Base-by-base conservation (phyloP, 2,888 invertebrate species). In the Cheiracanthium punctorium region DNA sequence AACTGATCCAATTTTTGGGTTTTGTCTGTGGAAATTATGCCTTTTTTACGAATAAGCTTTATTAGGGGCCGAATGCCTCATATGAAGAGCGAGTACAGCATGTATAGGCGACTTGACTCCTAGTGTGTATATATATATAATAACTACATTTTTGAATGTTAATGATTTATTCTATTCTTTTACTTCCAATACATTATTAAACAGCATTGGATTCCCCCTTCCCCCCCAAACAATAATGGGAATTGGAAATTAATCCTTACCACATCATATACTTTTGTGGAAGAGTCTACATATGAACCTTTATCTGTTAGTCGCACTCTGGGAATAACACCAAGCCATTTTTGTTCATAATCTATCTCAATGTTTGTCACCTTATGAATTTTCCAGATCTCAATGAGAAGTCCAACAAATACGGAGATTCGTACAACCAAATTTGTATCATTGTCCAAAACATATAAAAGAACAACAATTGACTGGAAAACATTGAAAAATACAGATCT, bases 321-420 rank as follows among this genome's bases (percentile, higher is more conserved):
- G 28, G 99, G 99, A 87, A 98, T 92, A 4, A 96, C 81, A 4
- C 97, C 97, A 84, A 97, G 92, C 82, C 96, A 91, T 89, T 94
- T 94, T 32, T 95, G 93, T 90, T 96, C 95, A 89, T 95, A 93
- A 90, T 96, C 94, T 30, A 96, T 90, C 91, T 91, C 90, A 79
- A 93, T 90, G 90, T 93, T 92, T 65, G 93, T 90, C 84, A 94
- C 94, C 93, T 99, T 99, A 91, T 98, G 96, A 81, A 99, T 98
- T 92, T 99, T 99, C 99, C 99, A 99, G 88, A 98, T 93, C 93
- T 99, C 99, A 91, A 99, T 99, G 82, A 96, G 94, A 32, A 99
- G 93, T 0, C 99, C 98, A 87, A 99, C 94, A 90, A 96, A 96
- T 91, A 99, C 98, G 89, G 97, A 97, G 90, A 99, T 95, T 90